Conservation (phyloP, 2,113 vertebrate species). For the Lepus timidus region DNA sequence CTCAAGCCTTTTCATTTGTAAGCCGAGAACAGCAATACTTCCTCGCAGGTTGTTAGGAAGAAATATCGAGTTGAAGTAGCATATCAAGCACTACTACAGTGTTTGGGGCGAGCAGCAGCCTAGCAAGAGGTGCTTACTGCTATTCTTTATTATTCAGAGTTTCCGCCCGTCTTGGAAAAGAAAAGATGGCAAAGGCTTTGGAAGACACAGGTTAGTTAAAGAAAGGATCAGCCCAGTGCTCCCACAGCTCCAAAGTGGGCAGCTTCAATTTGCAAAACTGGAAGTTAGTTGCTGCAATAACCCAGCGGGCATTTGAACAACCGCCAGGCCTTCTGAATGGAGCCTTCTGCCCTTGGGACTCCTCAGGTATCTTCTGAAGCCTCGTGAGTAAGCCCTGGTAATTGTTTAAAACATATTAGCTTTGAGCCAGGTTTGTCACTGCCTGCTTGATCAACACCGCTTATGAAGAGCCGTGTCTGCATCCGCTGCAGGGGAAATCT, state of each 20-base stretch:
- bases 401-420: slow-evolving; percentile 18
- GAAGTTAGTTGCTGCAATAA: background rate
- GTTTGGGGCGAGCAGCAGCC: background rate
- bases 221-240: accelerated
- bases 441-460: background rate
- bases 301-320: background rate
- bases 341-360: background rate
- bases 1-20: background rate
- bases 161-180: background rate
- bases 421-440: background rate
- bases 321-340: background rate
- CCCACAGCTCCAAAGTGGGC: background rate
- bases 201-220: background rate
- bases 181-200: background rate
- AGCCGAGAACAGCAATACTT: background rate
- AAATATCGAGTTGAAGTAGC: background rate
- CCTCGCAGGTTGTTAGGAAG: background rate
- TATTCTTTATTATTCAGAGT: background rate
- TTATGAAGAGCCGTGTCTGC: background rate
- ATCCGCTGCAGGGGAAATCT: background rate
- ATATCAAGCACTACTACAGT: background rate
- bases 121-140: background rate
- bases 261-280: background rate
- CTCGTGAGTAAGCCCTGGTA: background rate
- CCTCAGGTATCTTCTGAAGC: background rate